Evolutionary conservation across 2,888 invertebrate genomes (phyloP).

Genomic region (Metalampra italica): DNA sequence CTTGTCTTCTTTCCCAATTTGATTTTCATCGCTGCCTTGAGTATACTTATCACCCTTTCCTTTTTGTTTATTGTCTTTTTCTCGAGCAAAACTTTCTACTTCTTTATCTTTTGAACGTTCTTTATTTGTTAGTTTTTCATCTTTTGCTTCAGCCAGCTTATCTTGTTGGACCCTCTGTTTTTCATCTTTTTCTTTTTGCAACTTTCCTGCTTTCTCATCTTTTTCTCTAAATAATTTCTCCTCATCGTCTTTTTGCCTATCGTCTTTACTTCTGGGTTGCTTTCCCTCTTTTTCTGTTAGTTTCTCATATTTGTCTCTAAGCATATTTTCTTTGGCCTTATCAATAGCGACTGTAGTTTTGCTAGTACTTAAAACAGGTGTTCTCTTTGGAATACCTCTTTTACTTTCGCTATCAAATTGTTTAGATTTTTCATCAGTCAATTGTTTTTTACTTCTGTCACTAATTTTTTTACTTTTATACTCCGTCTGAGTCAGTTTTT

Average conservation of each 20-base stretch:
- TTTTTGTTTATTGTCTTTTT: neutral
- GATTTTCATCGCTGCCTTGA: slow-evolving; percentile 1
- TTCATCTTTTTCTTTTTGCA: slow-evolving; percentile 1
- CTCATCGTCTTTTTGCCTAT: neutral
- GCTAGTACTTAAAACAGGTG: neutral
- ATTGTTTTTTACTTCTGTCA: neutral
- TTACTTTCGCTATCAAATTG: too few species aligned
- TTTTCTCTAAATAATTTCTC: neutral
- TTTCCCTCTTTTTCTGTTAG: slow-evolving; percentile 6
- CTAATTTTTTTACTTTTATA: neutral
- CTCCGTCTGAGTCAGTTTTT: neutral
- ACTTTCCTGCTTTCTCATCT: neutral
- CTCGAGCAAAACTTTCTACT: neutral
- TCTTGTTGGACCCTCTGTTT: slow-evolving; percentile 3
- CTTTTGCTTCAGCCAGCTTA: slow-evolving; percentile 3
- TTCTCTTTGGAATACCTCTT: too few species aligned
- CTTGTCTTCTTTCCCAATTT: neutral
- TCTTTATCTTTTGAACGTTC: neutral
- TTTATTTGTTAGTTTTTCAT: neutral
- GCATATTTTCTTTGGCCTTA: neutral
- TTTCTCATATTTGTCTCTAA: slow-evolving; percentile 6
- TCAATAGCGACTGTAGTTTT: neutral
- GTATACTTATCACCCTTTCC: too few species aligned
- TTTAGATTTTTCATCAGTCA: neutral
- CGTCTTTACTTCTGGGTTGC: neutral